A percentile compares a stretch with the other conserved stretches of the same genome.
phyloP scores from a whole-genome alignment of 2,888 invertebrate genomes.

The Meghimatium bilineatum region DNA sequence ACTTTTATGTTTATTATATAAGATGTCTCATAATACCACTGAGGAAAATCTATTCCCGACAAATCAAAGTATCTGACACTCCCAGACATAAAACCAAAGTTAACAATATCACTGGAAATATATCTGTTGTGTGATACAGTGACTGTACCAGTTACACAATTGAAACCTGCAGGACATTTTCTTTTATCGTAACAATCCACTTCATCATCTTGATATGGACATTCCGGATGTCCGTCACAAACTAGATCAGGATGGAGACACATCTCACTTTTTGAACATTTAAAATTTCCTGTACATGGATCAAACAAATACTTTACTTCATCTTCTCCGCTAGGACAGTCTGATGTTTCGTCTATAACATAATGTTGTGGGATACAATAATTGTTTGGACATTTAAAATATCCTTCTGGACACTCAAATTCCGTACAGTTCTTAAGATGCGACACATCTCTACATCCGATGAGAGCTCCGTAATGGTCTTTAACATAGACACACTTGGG shows the following conservation, averaged over 20 bases:
- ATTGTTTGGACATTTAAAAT: neutral
- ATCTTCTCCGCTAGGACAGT: conserved; percentile 23
- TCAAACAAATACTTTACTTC: neutral
- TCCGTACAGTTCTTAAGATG: conserved; percentile 27
- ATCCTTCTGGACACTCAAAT: conserved; percentile 30
- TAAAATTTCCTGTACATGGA: conserved; percentile 2
- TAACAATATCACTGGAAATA: neutral
- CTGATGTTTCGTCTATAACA: neutral
- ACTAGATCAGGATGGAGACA: conserved; percentile 36
- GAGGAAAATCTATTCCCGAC: neutral
- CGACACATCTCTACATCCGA: neutral
- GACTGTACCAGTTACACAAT: neutral
- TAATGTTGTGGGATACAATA: conserved; percentile 31
- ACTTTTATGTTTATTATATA: too few relatives aligned
- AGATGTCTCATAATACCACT: too few relatives aligned
- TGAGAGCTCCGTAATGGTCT: neutral
- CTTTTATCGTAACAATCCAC: conserved; percentile 15
- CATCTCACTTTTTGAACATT: conserved; percentile 11
- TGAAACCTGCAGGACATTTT: conserved; percentile 13
- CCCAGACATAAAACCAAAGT: neutral
- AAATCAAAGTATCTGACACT: neutral
- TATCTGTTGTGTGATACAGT: neutral
- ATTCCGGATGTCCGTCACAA: conserved; percentile 28
- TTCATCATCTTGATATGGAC: conserved; percentile 30
- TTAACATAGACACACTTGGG: conserved; percentile 28